phyloP scores from a whole-genome alignment of 2,113 vertebrate genomes.

The Morone chrysops region DNA sequence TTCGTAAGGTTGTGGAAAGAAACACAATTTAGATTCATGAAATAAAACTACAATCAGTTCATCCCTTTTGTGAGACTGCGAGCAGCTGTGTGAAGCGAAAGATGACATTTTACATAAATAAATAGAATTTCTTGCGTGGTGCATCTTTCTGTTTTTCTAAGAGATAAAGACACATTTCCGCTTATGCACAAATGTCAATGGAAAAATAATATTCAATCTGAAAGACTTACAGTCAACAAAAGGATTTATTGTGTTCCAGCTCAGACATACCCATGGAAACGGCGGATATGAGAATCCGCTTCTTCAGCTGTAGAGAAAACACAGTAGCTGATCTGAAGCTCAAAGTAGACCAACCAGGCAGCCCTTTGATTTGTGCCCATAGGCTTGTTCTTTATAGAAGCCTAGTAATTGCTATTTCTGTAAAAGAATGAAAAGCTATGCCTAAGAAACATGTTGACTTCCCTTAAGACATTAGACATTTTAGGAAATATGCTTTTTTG shows the following conservation, averaged over 20 bases:
- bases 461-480: too few species aligned
- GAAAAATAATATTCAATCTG: constrained; percentile 54
- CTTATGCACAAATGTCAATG: constrained; percentile 67
- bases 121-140: constrained; percentile 61
- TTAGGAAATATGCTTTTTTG: too few species aligned
- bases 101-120: constrained; percentile 73
- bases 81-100: constrained; percentile 42
- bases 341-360: not conserved
- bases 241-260: constrained; percentile 27
- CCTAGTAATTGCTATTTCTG: not conserved
- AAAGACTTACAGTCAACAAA: constrained; percentile 36
- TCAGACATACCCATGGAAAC: constrained; percentile 14
- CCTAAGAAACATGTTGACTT: not conserved
- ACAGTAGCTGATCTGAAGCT: constrained; percentile 17
- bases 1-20: constrained; percentile 37
- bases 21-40: constrained; percentile 66
- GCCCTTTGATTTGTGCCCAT: not conserved
- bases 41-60: constrained; percentile 45
- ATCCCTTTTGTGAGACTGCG: constrained; percentile 27
- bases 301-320: not conserved
- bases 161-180: constrained; percentile 50
- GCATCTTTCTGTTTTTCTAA: constrained; percentile 44
- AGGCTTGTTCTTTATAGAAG: not conserved
- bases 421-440: not conserved
- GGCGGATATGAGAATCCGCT: constrained; percentile 23